phyloP scores from a whole-genome alignment of 2,797 vertebrate genomes.

The Balearica regulorum region DNA sequence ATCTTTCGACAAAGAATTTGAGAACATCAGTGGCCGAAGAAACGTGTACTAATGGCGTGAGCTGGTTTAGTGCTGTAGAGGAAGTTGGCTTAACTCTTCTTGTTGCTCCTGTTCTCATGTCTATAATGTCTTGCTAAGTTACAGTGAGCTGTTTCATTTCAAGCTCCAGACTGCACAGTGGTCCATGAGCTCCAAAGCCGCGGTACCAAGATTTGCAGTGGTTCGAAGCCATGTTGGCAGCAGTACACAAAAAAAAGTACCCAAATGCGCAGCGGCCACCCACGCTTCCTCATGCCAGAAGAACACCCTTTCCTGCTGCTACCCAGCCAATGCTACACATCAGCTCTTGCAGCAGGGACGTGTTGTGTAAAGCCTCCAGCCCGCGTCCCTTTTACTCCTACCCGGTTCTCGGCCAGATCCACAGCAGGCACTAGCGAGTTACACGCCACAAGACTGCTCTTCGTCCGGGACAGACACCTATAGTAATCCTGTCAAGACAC shows the following conservation, averaged over 20 bases:
- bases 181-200: neutral
- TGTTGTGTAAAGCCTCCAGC: rapidly evolving
- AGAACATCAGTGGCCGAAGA: neutral
- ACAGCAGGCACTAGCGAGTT: neutral
- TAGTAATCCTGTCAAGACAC: rapidly evolving
- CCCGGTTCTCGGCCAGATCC: neutral
- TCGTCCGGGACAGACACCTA: neutral
- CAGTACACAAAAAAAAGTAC: neutral
- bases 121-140: neutral
- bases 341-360: neutral
- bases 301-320: rapidly evolving
- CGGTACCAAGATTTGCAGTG: neutral
- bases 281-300: neutral
- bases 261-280: rapidly evolving
- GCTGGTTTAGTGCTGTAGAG: rapidly evolving
- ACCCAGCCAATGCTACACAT: rapidly evolving
- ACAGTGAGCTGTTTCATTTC: rapidly evolving
- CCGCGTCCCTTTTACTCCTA: rapidly evolving
- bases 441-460: neutral
- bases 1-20: neutral
- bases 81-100: neutral
- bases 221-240: neutral
- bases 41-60: rapidly evolving
- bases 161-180: neutral
- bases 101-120: neutral